A percentile compares a stretch with the other conserved stretches of the same genome.
Conservation (phyloP, 1,140 invertebrate species). For the Drosophila pseudoananassae region DNA sequence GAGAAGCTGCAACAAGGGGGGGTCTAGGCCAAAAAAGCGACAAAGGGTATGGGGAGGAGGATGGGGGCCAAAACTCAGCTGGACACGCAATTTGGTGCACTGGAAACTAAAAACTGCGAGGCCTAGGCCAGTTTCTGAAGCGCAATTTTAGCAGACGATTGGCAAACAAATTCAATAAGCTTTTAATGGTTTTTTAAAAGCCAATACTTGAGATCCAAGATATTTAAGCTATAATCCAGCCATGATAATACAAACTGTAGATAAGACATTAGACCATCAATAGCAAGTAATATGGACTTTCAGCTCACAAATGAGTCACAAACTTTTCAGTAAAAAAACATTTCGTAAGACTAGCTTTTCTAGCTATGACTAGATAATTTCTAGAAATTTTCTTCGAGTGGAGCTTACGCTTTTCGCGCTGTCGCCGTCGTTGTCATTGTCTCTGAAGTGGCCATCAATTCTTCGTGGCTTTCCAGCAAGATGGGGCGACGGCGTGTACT, state of each 20-base stretch:
- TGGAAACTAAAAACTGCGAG: not conserved
- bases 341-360: no score
- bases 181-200: not conserved
- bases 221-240: not conserved
- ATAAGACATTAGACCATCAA: not conserved
- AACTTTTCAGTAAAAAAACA: no score
- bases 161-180: not conserved
- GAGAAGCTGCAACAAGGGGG: constrained; percentile 18
- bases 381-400: constrained; percentile 1
- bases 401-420: constrained; percentile 8
- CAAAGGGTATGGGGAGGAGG: not conserved
- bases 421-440: constrained; percentile 52
- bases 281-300: no score
- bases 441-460: constrained; percentile 81
- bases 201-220: not conserved
- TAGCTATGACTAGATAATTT: no score
- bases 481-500: not conserved
- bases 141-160: not conserved
- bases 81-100: constrained; percentile 68
- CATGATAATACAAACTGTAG: not conserved
- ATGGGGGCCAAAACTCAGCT: constrained; percentile 18
- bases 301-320: no score
- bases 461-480: constrained; percentile 57
- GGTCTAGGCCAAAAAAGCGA: not conserved
- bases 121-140: no score